These are phyloP conservation scores for Urosaurus nigricauda DNA, from an alignment of 2,797 vertebrate genomes.

Conservation along the genomic window DNA sequence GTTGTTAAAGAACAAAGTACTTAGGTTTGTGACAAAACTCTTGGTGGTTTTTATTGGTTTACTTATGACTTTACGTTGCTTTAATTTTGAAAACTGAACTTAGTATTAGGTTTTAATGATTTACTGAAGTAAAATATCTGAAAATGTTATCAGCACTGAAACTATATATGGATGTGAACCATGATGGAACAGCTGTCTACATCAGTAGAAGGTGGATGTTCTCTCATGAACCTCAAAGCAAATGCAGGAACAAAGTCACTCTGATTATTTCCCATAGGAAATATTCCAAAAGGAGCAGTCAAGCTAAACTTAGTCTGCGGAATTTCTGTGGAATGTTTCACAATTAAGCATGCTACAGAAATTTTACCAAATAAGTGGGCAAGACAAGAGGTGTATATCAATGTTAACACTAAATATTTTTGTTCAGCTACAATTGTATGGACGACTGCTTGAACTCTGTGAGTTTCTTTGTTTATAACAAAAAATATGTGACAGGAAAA, in stretches of 20 bases:
- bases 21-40: slow-evolving; percentile 18
- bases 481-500: not conserved
- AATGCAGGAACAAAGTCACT: too few species aligned
- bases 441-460: not conserved
- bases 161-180: not conserved
- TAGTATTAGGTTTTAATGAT: slow-evolving; percentile 26
- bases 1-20: slow-evolving; percentile 38
- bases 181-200: not conserved
- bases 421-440: not conserved
- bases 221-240: not conserved
- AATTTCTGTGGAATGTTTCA: not conserved
- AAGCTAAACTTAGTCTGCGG: not conserved
- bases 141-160: not conserved
- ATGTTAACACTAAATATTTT: not conserved
- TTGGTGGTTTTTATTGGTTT: slow-evolving; percentile 16
- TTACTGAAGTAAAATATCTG: slow-evolving; percentile 29
- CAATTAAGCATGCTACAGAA: not conserved
- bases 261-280: not conserved
- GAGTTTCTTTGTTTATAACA: not conserved
- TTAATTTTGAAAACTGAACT: slow-evolving; percentile 10
- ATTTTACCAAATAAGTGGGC: not conserved
- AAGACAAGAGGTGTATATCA: not conserved
- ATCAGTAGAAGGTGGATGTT: not conserved
- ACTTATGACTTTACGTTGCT: slow-evolving; percentile 3
- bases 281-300: not conserved